Evolutionary conservation across 2,797 vertebrate species (phyloP).

Genomic region (Clarias platycephalus): DNA sequence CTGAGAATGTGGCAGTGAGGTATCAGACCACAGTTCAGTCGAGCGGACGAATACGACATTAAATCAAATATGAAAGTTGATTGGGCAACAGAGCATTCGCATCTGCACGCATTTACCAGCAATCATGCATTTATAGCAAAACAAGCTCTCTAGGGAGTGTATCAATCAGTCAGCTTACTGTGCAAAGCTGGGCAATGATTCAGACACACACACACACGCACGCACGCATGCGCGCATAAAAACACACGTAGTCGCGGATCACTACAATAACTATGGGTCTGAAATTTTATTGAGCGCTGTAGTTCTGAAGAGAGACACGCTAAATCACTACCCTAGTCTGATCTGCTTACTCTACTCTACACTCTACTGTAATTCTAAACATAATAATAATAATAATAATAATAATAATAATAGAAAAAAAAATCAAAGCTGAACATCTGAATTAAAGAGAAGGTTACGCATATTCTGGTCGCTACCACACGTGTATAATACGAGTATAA

Average conservation of each 20-base stretch:
- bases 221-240: background rate
- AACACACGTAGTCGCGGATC: background rate
- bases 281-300: background rate
- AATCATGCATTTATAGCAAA: conserved; percentile 39
- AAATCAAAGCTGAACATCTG: background rate
- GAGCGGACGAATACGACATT: background rate
- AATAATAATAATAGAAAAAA: background rate
- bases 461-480: background rate
- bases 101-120: conserved; percentile 27
- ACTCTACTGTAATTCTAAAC: background rate
- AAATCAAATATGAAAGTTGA: conserved; percentile 16
- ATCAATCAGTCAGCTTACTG: conserved; percentile 31
- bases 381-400: background rate
- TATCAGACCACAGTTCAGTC: background rate
- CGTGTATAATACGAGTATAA: background rate
- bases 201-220: conserved; percentile 10
- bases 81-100: conserved; percentile 5
- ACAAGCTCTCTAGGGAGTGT: conserved; percentile 22
- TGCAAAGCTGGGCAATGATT: conserved; percentile 12
- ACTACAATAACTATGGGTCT: background rate
- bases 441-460: background rate
- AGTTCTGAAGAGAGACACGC: background rate
- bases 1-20: background rate
- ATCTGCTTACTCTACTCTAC: background rate
- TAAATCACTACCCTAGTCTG: background rate